These are phyloP conservation scores for Gryllus bimaculatus DNA, from an alignment of 1,140 invertebrate genomes.

Conservation along the genomic window DNA sequence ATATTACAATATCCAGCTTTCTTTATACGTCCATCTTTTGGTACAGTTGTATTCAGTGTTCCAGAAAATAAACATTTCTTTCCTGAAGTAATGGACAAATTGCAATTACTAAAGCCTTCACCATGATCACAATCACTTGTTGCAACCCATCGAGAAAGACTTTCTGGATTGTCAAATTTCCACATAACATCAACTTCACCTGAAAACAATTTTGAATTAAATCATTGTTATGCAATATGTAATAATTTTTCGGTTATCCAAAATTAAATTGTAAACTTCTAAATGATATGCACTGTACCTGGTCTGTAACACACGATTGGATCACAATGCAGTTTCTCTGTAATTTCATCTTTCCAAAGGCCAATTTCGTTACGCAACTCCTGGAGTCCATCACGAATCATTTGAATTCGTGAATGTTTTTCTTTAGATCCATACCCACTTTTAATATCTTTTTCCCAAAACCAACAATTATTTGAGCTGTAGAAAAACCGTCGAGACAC, in stretches of 20 bases:
- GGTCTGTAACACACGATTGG: constrained; percentile 45
- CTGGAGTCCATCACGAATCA: constrained; percentile 48
- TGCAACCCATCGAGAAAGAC: constrained; percentile 50
- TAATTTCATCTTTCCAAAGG: constrained; percentile 57
- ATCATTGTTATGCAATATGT: neutral
- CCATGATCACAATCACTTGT: constrained; percentile 69
- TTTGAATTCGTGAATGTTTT: constrained; percentile 29
- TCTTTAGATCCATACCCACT: constrained; percentile 44
- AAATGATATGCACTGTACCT: constrained; percentile 29
- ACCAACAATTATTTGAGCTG: constrained; percentile 26
- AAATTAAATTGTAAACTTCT: neutral
- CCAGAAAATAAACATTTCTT: constrained; percentile 73
- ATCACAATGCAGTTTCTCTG: constrained; percentile 49
- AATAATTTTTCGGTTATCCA: neutral
- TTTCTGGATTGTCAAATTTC: constrained; percentile 43
- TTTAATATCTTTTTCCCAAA: constrained; percentile 53
- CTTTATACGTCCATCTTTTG: constrained; percentile 68
- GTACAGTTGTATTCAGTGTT: constrained; percentile 51
- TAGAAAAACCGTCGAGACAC: constrained; percentile 8
- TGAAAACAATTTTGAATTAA: constrained; percentile 23
- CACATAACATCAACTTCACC: constrained; percentile 60
- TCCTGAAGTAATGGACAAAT: constrained; percentile 42
- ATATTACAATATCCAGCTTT: constrained; percentile 71
- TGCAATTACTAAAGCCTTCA: constrained; percentile 65
- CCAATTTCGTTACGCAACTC: constrained; percentile 55